These are phyloP conservation scores for Trachelus stipa DNA, from an alignment of 2,888 invertebrate species.

Conservation along the genomic window DNA sequence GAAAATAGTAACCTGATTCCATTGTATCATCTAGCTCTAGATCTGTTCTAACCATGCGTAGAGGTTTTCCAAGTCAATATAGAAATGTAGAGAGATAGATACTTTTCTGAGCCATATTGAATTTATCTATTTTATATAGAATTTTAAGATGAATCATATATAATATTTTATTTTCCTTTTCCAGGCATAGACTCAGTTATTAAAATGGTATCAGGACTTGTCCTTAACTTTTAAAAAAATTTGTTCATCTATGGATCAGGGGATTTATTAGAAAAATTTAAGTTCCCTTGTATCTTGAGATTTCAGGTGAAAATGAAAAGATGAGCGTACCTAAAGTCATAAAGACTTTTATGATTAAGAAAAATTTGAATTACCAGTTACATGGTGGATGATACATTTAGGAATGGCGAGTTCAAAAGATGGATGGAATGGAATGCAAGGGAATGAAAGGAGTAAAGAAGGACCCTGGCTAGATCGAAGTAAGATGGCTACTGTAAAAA, in stretches of 20 bases:
- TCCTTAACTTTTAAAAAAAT: not conserved
- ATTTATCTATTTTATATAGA: not conserved
- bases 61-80: not conserved
- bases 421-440: not conserved
- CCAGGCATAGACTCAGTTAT: not conserved
- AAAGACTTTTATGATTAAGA: not conserved
- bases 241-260: not conserved
- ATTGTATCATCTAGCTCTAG: not conserved
- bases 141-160: not conserved
- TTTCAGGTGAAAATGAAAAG: not conserved
- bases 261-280: not conserved
- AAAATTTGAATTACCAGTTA: slow-evolving; percentile 13
- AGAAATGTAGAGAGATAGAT: not conserved
- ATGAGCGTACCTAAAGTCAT: not conserved
- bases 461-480: slow-evolving; percentile 14
- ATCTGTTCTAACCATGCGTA: not conserved
- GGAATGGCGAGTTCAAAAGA: not conserved
- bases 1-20: not conserved
- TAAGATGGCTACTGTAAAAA: slow-evolving; percentile 51
- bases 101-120: not conserved
- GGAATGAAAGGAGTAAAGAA: slow-evolving; percentile 14
- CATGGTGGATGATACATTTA: too few relatives aligned
- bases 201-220: not conserved
- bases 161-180: not conserved
- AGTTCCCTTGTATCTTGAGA: not conserved